Conservation (phyloP, 2,888 invertebrate genomes). For the Elegia similella region DNA sequence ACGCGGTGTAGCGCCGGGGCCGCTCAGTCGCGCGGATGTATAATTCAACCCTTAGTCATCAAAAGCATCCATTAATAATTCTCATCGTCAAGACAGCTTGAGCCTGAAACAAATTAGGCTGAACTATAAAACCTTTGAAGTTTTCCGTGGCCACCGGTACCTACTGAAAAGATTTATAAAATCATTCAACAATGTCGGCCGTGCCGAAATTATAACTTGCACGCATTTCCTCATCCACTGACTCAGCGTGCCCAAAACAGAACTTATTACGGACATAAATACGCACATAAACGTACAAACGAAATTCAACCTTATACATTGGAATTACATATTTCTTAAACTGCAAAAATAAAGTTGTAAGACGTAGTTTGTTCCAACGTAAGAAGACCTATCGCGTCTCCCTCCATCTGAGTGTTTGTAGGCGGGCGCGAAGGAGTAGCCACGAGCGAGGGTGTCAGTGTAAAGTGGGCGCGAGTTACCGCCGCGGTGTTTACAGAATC, state of each 20-base stretch:
- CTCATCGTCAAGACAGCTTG: not conserved
- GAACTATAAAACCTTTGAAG: slow-evolving; percentile 29
- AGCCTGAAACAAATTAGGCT: slow-evolving; percentile 8
- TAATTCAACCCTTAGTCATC: not conserved
- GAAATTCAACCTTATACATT: slow-evolving; percentile 34
- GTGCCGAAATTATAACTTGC: slow-evolving; percentile 75
- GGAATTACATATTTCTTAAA: slow-evolving; percentile 24
- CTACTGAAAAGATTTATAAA: slow-evolving; percentile 62
- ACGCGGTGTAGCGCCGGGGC: too few relatives aligned
- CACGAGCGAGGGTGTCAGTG: slow-evolving; percentile 44
- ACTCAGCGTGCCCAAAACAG: slow-evolving; percentile 77
- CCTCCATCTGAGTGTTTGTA: slow-evolving; percentile 32
- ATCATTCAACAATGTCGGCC: slow-evolving; percentile 72
- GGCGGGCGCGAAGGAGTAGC: slow-evolving; percentile 36
- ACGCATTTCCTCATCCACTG: slow-evolving; percentile 79
- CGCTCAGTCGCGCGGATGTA: too few relatives aligned
- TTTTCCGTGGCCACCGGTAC: slow-evolving; percentile 40
- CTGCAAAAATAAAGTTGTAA: slow-evolving; percentile 40
- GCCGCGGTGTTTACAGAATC: slow-evolving; percentile 76
- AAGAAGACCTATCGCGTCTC: slow-evolving; percentile 43
- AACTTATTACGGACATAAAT: slow-evolving; percentile 69
- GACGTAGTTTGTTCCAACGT: slow-evolving; percentile 45
- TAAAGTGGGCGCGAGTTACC: slow-evolving; percentile 54
- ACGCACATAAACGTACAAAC: slow-evolving; percentile 21
- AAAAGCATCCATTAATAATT: not conserved